A percentile compares a stretch with the other conserved stretches of the same genome.
Conservation (phyloP, 2,113 vertebrate genomes). For the Synodontis membranacea region DNA sequence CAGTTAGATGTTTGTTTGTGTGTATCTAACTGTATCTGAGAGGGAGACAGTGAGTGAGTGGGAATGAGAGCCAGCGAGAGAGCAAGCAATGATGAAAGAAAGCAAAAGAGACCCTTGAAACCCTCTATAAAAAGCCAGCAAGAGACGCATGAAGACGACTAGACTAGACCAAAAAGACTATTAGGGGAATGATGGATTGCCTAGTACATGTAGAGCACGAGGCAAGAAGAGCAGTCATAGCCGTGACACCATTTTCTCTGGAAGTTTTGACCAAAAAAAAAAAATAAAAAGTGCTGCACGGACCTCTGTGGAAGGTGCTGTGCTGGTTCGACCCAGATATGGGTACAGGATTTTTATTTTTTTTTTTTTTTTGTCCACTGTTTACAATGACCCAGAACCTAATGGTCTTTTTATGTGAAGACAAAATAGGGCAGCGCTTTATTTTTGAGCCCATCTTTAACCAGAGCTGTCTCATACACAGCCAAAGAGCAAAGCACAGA, state of each 20-base stretch:
- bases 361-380: conserved; percentile 40
- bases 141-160: neutral
- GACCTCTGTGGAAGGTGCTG: conserved; percentile 47
- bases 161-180: conserved; percentile 5
- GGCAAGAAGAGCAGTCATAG: neutral
- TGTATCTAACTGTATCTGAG: conserved; percentile 9
- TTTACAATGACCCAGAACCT: conserved; percentile 72
- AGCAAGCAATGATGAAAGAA: conserved; percentile 13
- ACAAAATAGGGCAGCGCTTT: conserved; percentile 27
- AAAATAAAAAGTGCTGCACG: conserved; percentile 25
- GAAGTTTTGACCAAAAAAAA: conserved; percentile 28
- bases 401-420: conserved; percentile 49
- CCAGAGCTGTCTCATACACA: neutral
- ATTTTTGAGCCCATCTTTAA: conserved; percentile 10
- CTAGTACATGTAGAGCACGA: neutral
- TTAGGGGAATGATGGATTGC: conserved; percentile 1
- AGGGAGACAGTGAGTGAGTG: conserved; percentile 24
- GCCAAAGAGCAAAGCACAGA: neutral
- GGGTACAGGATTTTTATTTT: neutral
- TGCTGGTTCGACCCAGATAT: conserved; percentile 62
- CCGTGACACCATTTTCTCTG: conserved; percentile 8
- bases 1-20: conserved; percentile 25
- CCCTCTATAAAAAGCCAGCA: conserved; percentile 26
- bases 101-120: conserved; percentile 31
- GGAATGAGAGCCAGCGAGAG: conserved; percentile 12